Percentiles rank a stretch among this genome's conserved stretches.
phyloP scores from a whole-genome alignment of 35 echinoderm and acorn worm species.

The Patiria miniata region DNA sequence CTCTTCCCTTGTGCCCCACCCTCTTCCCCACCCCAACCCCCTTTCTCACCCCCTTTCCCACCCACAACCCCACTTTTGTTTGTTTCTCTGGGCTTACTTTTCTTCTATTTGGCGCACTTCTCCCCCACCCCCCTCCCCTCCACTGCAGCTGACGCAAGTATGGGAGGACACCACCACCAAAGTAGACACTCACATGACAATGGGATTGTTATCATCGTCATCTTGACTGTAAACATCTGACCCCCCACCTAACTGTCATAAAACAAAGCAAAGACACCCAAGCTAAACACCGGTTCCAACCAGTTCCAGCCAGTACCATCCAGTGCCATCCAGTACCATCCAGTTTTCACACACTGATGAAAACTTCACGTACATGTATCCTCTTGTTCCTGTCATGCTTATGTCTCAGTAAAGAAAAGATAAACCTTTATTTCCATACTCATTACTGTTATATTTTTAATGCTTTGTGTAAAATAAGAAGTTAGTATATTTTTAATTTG shows the following conservation, averaged over 20 bases:
- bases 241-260: neutral
- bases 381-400: too few species aligned
- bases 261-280: neutral
- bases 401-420: too few species aligned
- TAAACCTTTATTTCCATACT: too few species aligned
- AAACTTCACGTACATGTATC: too few species aligned
- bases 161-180: constrained; percentile 54
- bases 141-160: constrained; percentile 46
- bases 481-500: too few species aligned
- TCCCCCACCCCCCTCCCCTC: neutral
- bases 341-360: neutral
- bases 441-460: too few species aligned
- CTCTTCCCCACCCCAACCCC: neutral
- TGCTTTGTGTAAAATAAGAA: too few species aligned
- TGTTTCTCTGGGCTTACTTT: neutral
- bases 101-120: neutral
- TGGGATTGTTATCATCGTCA: neutral
- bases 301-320: constrained; percentile 2
- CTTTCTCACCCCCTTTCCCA: neutral
- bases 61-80: too few species aligned
- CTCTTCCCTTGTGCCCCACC: too few species aligned
- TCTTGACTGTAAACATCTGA: neutral
- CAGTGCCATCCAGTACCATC: neutral
- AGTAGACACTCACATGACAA: constrained; percentile 51
- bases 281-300: neutral